Percentiles rank a stretch among this genome's conserved stretches.
phyloP scores from a whole-genome alignment of 2,888 invertebrate genomes.

The Himalopsyche tibetana region DNA sequence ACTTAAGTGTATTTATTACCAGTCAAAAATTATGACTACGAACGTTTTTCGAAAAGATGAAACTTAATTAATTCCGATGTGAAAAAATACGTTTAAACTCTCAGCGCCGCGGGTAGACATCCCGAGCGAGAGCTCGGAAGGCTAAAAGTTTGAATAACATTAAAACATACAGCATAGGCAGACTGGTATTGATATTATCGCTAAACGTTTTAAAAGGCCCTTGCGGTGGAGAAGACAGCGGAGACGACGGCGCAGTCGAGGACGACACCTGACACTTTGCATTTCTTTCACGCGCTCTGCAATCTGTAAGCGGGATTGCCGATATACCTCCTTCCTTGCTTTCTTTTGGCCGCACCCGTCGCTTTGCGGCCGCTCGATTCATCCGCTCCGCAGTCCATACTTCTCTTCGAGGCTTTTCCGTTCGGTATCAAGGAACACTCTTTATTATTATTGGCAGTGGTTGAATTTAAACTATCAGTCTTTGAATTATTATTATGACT shows the following conservation, averaged over 20 bases:
- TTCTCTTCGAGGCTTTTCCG: slow-evolving; percentile 65
- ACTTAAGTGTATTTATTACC: slow-evolving; percentile 53
- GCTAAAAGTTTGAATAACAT: slow-evolving; percentile 28
- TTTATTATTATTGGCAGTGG: slow-evolving; percentile 64
- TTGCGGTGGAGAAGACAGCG: slow-evolving; percentile 59
- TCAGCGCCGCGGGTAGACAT: neutral
- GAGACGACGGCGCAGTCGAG: neutral
- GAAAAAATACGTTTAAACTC: slow-evolving; percentile 10
- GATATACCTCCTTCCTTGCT: slow-evolving; percentile 66
- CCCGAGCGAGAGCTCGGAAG: neutral
- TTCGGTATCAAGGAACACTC: slow-evolving; percentile 63
- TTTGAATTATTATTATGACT: slow-evolving; percentile 64
- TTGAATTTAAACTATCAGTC: slow-evolving; percentile 65
- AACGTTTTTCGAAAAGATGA: slow-evolving; percentile 17
- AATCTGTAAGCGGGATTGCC: slow-evolving; percentile 47
- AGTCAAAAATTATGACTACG: slow-evolving; percentile 31
- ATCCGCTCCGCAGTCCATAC: slow-evolving; percentile 68
- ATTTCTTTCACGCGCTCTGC: slow-evolving; percentile 28
- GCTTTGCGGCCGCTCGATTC: slow-evolving; percentile 70
- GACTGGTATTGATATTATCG: slow-evolving; percentile 64
- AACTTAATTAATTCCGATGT: slow-evolving; percentile 16
- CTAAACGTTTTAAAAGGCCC: slow-evolving; percentile 61
- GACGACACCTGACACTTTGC: slow-evolving; percentile 17
- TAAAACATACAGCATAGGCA: slow-evolving; percentile 64
- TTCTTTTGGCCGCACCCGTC: slow-evolving; percentile 74